These are phyloP conservation scores for Polyommatus iphigenia DNA, from an alignment of 2,888 invertebrate species.

Conservation along the genomic window DNA sequence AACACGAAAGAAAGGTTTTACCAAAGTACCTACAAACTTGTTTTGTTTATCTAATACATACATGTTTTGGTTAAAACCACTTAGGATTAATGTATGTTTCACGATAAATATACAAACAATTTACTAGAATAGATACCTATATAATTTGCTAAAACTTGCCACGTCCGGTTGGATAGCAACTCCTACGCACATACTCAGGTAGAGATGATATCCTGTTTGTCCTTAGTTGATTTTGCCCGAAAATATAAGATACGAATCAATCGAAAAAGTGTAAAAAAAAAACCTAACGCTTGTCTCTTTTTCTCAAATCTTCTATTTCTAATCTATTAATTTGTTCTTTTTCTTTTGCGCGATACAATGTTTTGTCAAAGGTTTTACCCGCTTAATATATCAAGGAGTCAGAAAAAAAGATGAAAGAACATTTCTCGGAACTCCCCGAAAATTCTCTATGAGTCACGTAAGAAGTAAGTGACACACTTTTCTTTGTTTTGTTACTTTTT, in stretches of 20 bases:
- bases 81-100: too few relatives aligned
- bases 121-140: background rate
- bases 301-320: background rate
- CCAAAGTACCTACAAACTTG: too few relatives aligned
- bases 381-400: background rate
- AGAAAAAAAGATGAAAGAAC: background rate
- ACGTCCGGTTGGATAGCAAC: background rate
- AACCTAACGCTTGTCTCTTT: background rate
- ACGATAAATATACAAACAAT: background rate
- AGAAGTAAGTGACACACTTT: slow-evolving; percentile 21
- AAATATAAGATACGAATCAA: background rate
- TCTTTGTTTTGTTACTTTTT: slow-evolving; percentile 20
- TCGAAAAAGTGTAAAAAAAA: too few relatives aligned
- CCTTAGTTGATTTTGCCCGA: background rate
- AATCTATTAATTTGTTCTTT: background rate
- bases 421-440: background rate
- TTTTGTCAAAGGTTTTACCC: too few relatives aligned
- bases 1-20: too few relatives aligned
- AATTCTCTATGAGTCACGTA: slow-evolving; percentile 2
- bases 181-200: slow-evolving; percentile 2
- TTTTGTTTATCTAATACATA: too few relatives aligned
- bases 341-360: too few relatives aligned
- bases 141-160: background rate
- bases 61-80: too few relatives aligned
- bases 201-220: background rate